Evolutionary conservation across 2,113 vertebrate species (phyloP).

Genomic region (Bubo scandiacus): DNA sequence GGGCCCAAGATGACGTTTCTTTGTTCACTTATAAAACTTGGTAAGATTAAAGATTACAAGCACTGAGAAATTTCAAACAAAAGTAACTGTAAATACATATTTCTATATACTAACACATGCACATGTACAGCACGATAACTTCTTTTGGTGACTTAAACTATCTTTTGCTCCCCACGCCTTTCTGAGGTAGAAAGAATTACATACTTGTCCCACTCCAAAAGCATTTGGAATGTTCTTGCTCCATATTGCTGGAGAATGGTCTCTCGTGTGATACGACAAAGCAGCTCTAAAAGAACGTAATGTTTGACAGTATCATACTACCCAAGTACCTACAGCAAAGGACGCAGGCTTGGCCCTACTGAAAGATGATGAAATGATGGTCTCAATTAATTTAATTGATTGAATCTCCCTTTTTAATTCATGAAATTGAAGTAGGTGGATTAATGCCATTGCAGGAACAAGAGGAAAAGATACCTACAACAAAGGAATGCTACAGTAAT

Average conservation of each 20-base stretch:
- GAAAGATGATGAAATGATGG: background rate
- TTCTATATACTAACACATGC: background rate
- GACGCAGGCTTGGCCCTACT: background rate
- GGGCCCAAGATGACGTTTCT: background rate
- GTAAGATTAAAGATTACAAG: background rate
- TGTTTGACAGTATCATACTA: background rate
- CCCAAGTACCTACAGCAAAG: background rate
- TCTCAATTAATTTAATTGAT: slow-evolving; percentile 42
- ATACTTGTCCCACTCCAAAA: background rate
- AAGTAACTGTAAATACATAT: background rate
- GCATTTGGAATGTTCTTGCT: background rate
- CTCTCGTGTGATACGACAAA: background rate
- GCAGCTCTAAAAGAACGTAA: background rate
- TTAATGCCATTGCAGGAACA: background rate
- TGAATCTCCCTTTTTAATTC: slow-evolving; percentile 40
- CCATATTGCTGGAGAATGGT: background rate
- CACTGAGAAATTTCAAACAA: background rate
- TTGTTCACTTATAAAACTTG: background rate
- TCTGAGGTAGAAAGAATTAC: background rate
- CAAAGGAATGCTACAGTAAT: background rate
- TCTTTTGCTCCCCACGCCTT: background rate
- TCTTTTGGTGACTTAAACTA: background rate
- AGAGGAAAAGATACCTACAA: background rate
- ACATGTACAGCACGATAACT: background rate
- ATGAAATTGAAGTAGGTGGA: slow-evolving; percentile 29